Base-by-base conservation (phyloP, 2,888 invertebrate species). In the Eupithecia abbreviata region DNA sequence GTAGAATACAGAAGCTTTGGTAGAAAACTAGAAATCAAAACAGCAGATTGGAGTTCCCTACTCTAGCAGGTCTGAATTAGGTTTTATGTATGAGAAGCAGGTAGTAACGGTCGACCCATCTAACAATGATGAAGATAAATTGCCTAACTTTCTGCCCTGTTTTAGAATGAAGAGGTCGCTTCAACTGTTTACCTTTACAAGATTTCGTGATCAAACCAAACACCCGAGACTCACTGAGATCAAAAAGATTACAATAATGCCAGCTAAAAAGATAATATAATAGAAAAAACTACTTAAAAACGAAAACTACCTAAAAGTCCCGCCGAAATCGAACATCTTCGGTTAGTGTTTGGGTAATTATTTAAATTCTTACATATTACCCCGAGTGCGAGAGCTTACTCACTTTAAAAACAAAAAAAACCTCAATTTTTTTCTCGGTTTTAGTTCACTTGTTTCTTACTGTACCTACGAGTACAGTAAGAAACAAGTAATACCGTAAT, bases 121-220 rank as follows among this genome's bases (percentile, higher is more conserved):
- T 18, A 7, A 58, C 66, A 15, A 66, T 15, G 66, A 66, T 66
- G 66, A 66, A 66, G 66, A 66, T 66, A 15, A 42, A 66, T 66
- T 66, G 66, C 66, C 66, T 66, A 66, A 41, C 15, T 66, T 66
- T 41, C 13, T 6, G 66, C 42, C 42, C 66, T 66, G 42, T 66
- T 66, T 65, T 18, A 7, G 65, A 65, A 65, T 65, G 4, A 65
- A 30, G 65, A 41, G 66, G 41, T 42, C 42, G 42, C 7, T 66
- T 42, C 13, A 65, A 65, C 66, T 15, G 7, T 15, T 6, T 66
- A 66, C 7, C 0, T 18, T 4, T 18, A 58, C 10, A 62, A 18
- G 66, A 6, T 66, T 66, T 15, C 13, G 15, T 66, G 41, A 42
- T 42, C 13, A 66, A 41, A 7, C 66, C 42, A 66, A 42, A 66